Evolutionary conservation across 2,888 invertebrate species (phyloP).

Genomic region (Helobdella robusta): DNA sequence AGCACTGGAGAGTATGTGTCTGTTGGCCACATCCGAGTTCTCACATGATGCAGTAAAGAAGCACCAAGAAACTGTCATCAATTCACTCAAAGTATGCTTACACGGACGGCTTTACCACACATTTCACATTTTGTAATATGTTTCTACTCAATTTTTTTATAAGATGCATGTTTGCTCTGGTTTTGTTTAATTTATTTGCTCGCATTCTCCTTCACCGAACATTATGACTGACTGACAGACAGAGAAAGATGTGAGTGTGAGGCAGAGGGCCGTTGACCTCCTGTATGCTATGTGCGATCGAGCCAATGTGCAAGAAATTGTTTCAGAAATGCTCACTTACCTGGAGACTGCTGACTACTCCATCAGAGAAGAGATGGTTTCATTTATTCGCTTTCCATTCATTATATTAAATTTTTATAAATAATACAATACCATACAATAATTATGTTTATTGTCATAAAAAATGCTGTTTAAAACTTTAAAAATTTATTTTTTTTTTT

Average conservation of each 20-base stretch:
- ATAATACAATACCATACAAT: neutral
- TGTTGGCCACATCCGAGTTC: conserved; percentile 95
- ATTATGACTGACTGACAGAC: conserved; percentile 58
- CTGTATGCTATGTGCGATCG: conserved; percentile 99
- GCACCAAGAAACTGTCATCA: conserved; percentile 96
- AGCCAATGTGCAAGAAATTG: conserved; percentile 97
- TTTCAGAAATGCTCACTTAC: conserved; percentile 97
- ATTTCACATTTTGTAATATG: too few relatives aligned
- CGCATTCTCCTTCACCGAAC: too few relatives aligned
- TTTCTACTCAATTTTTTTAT: too few relatives aligned
- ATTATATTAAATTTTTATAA: neutral
- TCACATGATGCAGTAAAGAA: conserved; percentile 99
- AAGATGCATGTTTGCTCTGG: too few relatives aligned
- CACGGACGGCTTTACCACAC: too few relatives aligned
- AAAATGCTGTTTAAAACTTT: neutral
- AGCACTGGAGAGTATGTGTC: conserved; percentile 97
- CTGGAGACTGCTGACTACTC: conserved; percentile 98
- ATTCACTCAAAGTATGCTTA: conserved; percentile 86
- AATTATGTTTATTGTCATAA: neutral
- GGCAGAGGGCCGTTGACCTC: conserved; percentile 94
- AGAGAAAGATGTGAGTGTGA: conserved; percentile 94
- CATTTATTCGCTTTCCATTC: neutral
- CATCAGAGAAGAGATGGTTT: conserved; percentile 95
- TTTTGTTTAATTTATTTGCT: too few relatives aligned
- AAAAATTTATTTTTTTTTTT: neutral